phyloP scores from a whole-genome alignment of 2,888 invertebrate species.

The Colostygia pectinataria region DNA sequence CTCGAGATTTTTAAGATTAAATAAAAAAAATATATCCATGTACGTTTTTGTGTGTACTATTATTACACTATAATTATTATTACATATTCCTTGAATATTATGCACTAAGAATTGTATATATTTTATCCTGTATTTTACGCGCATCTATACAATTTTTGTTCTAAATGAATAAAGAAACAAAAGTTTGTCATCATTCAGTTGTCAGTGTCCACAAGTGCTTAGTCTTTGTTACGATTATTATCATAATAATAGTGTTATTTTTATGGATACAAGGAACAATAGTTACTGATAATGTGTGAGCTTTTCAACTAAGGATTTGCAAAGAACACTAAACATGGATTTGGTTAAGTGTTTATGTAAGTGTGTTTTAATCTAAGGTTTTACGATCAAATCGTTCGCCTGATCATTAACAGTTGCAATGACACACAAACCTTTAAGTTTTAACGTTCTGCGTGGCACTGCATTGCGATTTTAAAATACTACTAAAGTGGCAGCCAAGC shows the following conservation, averaged over 20 bases:
- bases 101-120: no score
- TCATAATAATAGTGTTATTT: constrained; percentile 14
- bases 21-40: not conserved
- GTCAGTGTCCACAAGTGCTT: constrained; percentile 10
- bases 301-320: not conserved
- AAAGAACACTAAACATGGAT: constrained; percentile 18
- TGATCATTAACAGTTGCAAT: no score
- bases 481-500: no score
- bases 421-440: no score
- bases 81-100: no score
- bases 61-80: no score
- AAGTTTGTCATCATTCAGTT: constrained; percentile 20
- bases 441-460: no score
- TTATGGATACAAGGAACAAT: constrained; percentile 16
- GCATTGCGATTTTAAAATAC: no score
- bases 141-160: constrained; percentile 12
- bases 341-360: constrained; percentile 21
- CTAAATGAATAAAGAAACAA: constrained; percentile 18
- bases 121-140: no score
- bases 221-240: constrained; percentile 9
- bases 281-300: not conserved
- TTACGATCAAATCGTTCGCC: no score
- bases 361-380: no score
- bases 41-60: no score
- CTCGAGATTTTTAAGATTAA: not conserved